Percentiles rank a stretch among this genome's conserved stretches.
Conservation (phyloP, 2,888 invertebrate genomes). For the Sisyra nigra region DNA sequence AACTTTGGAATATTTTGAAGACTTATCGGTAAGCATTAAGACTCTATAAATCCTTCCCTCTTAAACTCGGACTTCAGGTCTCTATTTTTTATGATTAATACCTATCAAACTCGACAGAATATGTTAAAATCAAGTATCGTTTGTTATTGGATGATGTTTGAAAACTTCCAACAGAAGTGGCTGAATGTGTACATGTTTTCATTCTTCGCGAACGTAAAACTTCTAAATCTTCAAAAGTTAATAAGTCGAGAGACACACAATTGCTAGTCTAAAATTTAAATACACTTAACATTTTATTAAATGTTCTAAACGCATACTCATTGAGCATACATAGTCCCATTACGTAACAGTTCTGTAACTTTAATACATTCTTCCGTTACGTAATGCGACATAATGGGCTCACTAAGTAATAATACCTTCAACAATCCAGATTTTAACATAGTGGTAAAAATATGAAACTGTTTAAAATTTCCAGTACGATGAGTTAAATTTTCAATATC, state of each 20-base stretch:
- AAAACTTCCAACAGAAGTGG: constrained; percentile 4
- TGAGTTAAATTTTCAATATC: constrained; percentile 37
- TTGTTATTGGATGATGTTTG: constrained; percentile 22
- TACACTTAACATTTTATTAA: no score
- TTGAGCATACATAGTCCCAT: no score
- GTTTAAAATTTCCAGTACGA: constrained; percentile 37
- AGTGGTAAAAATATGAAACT: constrained; percentile 33
- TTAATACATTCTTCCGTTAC: no score
- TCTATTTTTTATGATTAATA: no score
- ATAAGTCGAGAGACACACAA: constrained; percentile 31
- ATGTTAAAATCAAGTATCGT: constrained; percentile 34
- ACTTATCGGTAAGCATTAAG: no score
- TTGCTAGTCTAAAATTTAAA: constrained; percentile 29
- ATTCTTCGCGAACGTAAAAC: constrained; percentile 26
- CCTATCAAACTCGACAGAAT: constrained; percentile 36
- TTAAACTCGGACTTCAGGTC: no score
- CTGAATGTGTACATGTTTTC: constrained; percentile 14
- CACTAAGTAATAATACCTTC: constrained; percentile 21
- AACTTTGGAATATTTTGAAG: no score
- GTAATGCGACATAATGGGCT: no score
- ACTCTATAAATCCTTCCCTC: no score
- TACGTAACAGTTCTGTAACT: no score
- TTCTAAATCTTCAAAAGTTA: constrained; percentile 35
- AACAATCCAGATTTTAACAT: constrained; percentile 36
- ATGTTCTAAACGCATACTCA: no score